Evolutionary conservation across 2,797 vertebrate genomes (phyloP).

Genomic region (Betta splendens): DNA sequence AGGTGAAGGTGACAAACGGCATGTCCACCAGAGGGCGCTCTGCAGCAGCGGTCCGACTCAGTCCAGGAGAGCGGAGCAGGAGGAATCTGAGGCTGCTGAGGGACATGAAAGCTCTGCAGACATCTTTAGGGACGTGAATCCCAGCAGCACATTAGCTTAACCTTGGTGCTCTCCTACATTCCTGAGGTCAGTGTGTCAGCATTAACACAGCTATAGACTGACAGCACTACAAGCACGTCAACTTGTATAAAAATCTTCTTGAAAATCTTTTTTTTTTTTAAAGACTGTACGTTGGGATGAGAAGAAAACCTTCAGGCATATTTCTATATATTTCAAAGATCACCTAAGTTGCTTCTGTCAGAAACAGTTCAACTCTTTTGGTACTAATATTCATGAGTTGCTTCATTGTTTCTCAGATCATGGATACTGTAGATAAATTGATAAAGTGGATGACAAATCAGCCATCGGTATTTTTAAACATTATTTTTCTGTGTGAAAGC

Average conservation of each 20-base stretch:
- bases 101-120: constrained; percentile 94
- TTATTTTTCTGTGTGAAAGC: constrained; percentile 15
- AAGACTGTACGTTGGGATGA: neutral
- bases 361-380: neutral
- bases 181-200: constrained; percentile 1
- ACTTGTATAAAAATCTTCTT: neutral
- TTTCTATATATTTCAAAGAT: constrained; percentile 2
- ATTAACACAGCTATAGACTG: neutral
- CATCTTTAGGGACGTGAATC: constrained; percentile 82
- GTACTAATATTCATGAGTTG: neutral
- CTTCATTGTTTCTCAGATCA: neutral
- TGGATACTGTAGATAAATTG: too few species aligned
- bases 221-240: neutral
- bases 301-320: neutral
- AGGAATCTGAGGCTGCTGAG: constrained; percentile 88
- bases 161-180: constrained; percentile 12
- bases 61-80: constrained; percentile 86
- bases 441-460: neutral
- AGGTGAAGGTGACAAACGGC: constrained; percentile 66
- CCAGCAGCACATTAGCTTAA: constrained; percentile 21
- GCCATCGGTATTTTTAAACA: constrained; percentile 2
- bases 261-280: too few species aligned
- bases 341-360: neutral
- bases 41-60: constrained; percentile 66
- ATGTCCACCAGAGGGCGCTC: constrained; percentile 77